Conservation (phyloP, 64 coral and sea anemone genomes). For the Stylophora pistillata region DNA sequence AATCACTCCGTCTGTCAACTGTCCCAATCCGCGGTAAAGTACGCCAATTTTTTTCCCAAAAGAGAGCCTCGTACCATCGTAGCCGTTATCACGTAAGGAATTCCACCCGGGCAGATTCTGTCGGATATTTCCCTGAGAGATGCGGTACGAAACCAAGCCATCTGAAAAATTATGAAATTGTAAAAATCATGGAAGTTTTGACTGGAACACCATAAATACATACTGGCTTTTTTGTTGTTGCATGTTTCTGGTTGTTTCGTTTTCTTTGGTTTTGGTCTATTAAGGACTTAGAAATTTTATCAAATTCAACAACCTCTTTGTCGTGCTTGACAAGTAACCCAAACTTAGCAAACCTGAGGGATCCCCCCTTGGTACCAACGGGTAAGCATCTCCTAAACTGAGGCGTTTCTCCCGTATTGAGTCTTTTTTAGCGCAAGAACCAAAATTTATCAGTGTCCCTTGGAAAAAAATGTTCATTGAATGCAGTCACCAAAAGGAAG, state of each 20-base stretch:
- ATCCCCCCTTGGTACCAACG: too few relatives aligned
- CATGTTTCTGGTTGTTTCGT: too few relatives aligned
- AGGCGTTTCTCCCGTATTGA: neutral
- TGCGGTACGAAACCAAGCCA: constrained; percentile 75
- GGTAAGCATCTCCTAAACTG: too few relatives aligned
- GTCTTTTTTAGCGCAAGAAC: neutral
- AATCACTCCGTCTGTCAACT: constrained; percentile 76
- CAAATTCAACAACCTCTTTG: too few relatives aligned
- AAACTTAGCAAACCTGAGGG: too few relatives aligned
- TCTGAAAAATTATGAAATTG: constrained; percentile 26
- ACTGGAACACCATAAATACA: neutral
- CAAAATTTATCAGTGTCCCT: too few relatives aligned
- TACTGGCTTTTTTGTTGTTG: too few relatives aligned
- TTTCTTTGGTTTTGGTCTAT: too few relatives aligned
- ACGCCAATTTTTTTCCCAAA: constrained; percentile 70
- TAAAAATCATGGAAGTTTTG: neutral
- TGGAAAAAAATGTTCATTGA: neutral
- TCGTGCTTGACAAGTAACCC: too few relatives aligned
- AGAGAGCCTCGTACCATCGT: constrained; percentile 63
- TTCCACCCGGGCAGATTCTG: constrained; percentile 45
- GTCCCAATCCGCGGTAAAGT: constrained; percentile 72
- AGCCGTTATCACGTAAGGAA: constrained; percentile 78
- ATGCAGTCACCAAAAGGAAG: neutral
- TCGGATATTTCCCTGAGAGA: constrained; percentile 75
- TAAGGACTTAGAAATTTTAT: too few relatives aligned